phyloP scores from a whole-genome alignment of 2,888 invertebrate genomes.

The Parnassius smintheus region DNA sequence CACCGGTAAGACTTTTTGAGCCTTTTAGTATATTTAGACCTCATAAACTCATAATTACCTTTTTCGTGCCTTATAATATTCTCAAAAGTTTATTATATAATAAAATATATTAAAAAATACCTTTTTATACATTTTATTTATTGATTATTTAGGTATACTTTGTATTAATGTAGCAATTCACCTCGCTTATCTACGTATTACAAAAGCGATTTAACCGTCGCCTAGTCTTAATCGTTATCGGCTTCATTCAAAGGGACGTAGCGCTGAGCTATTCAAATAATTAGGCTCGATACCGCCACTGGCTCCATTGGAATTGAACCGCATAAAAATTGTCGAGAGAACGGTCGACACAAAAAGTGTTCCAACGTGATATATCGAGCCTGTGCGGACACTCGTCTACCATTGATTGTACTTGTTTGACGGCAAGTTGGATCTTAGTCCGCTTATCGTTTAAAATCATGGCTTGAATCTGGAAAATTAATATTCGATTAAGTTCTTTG shows the following conservation, averaged over 20 bases:
- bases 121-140: background rate
- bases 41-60: too few species aligned
- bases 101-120: too few species aligned
- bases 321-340: slow-evolving; percentile 63
- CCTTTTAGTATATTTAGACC: too few species aligned
- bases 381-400: slow-evolving; percentile 39
- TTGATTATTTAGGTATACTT: slow-evolving; percentile 2
- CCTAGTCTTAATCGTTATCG: slow-evolving; percentile 51
- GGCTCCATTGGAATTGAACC: slow-evolving; percentile 68
- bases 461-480: slow-evolving; percentile 7
- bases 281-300: slow-evolving; percentile 68
- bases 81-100: too few species aligned
- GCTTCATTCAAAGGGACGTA: slow-evolving; percentile 66
- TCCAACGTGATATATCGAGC: slow-evolving; percentile 55
- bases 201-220: slow-evolving; percentile 19
- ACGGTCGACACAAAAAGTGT: slow-evolving; percentile 57
- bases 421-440: slow-evolving; percentile 8
- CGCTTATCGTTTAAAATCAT: slow-evolving; percentile 6
- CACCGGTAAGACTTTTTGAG: too few species aligned
- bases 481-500: background rate
- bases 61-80: too few species aligned
- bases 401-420: slow-evolving; percentile 50
- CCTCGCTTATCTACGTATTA: background rate
- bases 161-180: slow-evolving; percentile 14
- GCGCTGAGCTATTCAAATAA: slow-evolving; percentile 76